Conservation (phyloP, 2,888 invertebrate species). For the Sturmia bella region DNA sequence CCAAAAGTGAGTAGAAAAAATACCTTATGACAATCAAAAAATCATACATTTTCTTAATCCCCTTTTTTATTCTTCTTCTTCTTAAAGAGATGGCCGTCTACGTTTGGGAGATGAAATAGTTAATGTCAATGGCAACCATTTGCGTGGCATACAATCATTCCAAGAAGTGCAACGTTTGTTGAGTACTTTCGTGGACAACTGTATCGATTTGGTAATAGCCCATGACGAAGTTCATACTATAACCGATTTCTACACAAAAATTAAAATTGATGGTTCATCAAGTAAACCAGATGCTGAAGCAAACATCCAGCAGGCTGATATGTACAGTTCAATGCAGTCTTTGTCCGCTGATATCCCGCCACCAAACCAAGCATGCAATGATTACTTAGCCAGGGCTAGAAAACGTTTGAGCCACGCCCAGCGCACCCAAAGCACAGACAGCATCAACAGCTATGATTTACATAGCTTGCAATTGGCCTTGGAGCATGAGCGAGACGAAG, state of each 20-base stretch:
- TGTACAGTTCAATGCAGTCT: slow-evolving; percentile 70
- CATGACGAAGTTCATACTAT: slow-evolving; percentile 85
- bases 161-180: slow-evolving; percentile 85
- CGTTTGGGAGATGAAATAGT: slow-evolving; percentile 94
- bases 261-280: slow-evolving; percentile 77
- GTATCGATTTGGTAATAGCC: slow-evolving; percentile 85
- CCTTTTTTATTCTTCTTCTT: no score
- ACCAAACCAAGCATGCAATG: slow-evolving; percentile 59
- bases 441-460: slow-evolving; percentile 76
- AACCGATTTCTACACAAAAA: slow-evolving; percentile 80
- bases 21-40: neutral
- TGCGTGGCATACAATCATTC: slow-evolving; percentile 87
- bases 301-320: slow-evolving; percentile 45
- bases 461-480: slow-evolving; percentile 78
- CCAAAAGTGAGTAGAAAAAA: slow-evolving; percentile 80
- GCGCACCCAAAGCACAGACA: slow-evolving; percentile 79
- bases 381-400: slow-evolving; percentile 72
- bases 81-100: slow-evolving; percentile 88
- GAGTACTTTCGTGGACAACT: slow-evolving; percentile 80
- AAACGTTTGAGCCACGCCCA: slow-evolving; percentile 79
- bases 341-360: slow-evolving; percentile 48
- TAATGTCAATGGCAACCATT: slow-evolving; percentile 91
- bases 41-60: neutral
- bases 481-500: slow-evolving; percentile 73
- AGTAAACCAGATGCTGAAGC: slow-evolving; percentile 35